These are phyloP conservation scores for Panulirus ornatus DNA, from an alignment of 1,140 invertebrate species.

Conservation along the genomic window DNA sequence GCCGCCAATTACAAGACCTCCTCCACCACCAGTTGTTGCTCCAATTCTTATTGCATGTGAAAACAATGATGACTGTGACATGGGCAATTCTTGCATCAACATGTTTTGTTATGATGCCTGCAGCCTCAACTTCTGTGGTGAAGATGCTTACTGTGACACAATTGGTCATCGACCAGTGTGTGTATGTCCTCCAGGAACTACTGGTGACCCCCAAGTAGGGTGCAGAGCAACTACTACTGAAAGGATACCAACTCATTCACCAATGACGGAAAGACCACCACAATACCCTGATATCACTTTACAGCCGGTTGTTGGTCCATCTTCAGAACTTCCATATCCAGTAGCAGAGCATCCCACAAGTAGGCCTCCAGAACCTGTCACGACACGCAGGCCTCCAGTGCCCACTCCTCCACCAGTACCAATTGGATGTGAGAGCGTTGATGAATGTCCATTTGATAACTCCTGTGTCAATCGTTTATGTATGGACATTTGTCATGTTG, in stretches of 20 bases:
- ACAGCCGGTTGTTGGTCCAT: slow-evolving; percentile 19
- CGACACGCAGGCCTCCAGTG: slow-evolving; percentile 1
- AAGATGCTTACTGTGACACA: slow-evolving; percentile 79
- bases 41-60: slow-evolving; percentile 63
- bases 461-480: slow-evolving; percentile 86
- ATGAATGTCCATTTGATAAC: slow-evolving; percentile 86
- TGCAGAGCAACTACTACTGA: slow-evolving; percentile 63
- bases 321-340: not conserved
- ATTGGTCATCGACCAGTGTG: slow-evolving; percentile 87
- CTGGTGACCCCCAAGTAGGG: slow-evolving; percentile 80
- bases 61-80: slow-evolving; percentile 75
- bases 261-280: slow-evolving; percentile 77
- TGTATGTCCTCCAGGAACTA: slow-evolving; percentile 87
- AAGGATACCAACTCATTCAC: slow-evolving; percentile 28
- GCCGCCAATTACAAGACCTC: slow-evolving; percentile 22
- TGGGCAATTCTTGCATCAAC: slow-evolving; percentile 73
- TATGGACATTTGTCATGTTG: slow-evolving; percentile 87
- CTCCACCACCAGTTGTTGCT: slow-evolving; percentile 30
- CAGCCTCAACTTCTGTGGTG: slow-evolving; percentile 75
- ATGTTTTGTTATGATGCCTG: slow-evolving; percentile 75
- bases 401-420: slow-evolving; percentile 61
- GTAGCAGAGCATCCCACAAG: slow-evolving; percentile 3
- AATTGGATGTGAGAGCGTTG: slow-evolving; percentile 56
- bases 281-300: not conserved
- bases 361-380: not conserved